phyloP scores from a whole-genome alignment of 2,113 vertebrate species.

The Ptychochromis oligacanthus region DNA sequence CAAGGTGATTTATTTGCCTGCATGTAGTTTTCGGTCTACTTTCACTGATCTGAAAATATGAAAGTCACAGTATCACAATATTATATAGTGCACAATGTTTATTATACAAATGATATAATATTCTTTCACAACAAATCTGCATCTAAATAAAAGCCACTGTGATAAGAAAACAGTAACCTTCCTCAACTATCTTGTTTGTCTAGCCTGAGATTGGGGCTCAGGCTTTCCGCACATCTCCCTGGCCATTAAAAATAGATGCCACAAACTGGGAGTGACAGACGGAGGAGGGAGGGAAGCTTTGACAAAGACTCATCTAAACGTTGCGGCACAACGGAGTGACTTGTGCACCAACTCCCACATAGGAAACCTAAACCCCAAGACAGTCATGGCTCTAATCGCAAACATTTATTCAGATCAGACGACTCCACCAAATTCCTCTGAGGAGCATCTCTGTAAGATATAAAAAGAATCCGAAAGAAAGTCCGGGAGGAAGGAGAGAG shows the following conservation, averaged over 20 bases:
- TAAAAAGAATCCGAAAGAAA: conserved; percentile 58
- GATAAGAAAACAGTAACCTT: conserved; percentile 3
- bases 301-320: conserved; percentile 69
- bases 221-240: conserved; percentile 24
- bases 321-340: conserved; percentile 21
- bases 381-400: conserved; percentile 65
- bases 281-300: conserved; percentile 15
- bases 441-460: conserved; percentile 58
- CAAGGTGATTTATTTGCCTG: neutral
- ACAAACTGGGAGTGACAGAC: conserved; percentile 65
- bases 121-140: conserved; percentile 21
- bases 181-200: conserved; percentile 17
- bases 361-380: conserved; percentile 58
- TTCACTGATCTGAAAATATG: neutral
- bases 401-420: conserved; percentile 80
- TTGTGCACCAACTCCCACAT: conserved; percentile 34
- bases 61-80: neutral
- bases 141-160: conserved; percentile 31
- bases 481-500: conserved; percentile 15
- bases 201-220: conserved; percentile 17
- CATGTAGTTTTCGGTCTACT: neutral
- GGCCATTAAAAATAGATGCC: conserved; percentile 66
- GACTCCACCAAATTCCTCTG: conserved; percentile 47
- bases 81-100: neutral
- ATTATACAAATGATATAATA: neutral